Evolutionary conservation across 2,888 invertebrate genomes (phyloP).

Genomic region (Conistra vaccinii): DNA sequence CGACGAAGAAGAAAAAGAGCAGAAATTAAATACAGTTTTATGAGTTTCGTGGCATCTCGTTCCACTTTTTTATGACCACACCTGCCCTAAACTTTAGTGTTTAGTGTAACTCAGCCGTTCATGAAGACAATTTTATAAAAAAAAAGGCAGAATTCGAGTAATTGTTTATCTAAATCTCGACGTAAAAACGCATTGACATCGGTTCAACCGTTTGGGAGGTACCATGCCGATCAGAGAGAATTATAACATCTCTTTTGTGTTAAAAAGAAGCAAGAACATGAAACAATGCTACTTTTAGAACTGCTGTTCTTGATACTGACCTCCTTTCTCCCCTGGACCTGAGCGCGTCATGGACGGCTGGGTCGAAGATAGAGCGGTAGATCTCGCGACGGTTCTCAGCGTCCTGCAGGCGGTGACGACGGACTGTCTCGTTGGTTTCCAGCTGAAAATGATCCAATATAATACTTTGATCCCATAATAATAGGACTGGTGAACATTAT

Average conservation of each 20-base stretch:
- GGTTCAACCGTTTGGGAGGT: not conserved
- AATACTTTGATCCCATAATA: not conserved
- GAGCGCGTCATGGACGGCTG: conserved; percentile 95
- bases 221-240: not conserved
- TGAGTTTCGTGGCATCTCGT: not conserved
- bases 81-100: not conserved
- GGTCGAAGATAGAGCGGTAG: conserved; percentile 97
- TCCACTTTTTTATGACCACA: not conserved
- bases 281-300: not conserved
- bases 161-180: not conserved
- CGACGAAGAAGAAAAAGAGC: no score
- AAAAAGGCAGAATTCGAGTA: not conserved
- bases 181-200: not conserved
- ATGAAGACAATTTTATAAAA: no score
- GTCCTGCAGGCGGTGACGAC: conserved; percentile 93
- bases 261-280: not conserved
- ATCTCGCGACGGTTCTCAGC: conserved; percentile 95
- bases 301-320: conserved; percentile 55
- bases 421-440: conserved; percentile 91
- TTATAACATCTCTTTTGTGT: not conserved
- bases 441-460: conserved; percentile 80
- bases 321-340: conserved; percentile 96
- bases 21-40: no score
- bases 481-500: not conserved
- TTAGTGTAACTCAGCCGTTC: no score